Evolutionary conservation across 2,888 invertebrate genomes (phyloP), one percentile per base, ranked within the genome.

Genomic region (Thera obeliscata): DNA sequence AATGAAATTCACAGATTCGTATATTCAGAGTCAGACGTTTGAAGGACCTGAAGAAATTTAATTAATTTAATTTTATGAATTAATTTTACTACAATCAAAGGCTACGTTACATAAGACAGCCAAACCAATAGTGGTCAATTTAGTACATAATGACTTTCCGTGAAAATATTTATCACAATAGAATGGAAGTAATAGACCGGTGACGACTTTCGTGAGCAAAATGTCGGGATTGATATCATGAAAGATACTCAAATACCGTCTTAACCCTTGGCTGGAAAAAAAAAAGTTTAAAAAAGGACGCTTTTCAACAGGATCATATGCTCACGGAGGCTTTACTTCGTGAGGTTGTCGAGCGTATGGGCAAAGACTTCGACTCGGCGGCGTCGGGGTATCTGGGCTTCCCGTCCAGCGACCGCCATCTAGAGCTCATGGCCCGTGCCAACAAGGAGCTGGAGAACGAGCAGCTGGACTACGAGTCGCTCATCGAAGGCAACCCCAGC

Each of bases 311-410:
- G 93, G 95, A 96, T 74, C 95, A 94, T 79, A 94, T 95, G 71
- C 91, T 97, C 78, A 95, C 96, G 61, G 96, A 96, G 81, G 95
- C 95, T 67, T 92, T 97, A 71, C 93, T 97, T 67, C 96, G 96
- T 72, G 97, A 97, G 81, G 93, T 97, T 43, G 95, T 97, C 60
- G 96, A 96, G 82, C 95, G 96, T 69, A 96, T 97, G 96, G 96
- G 96, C 66, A 96, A 96, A 78, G 96, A 97, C 67, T 94, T 97
- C 78, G 94, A 94, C 70, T 96, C 96, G 64, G 94, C 94, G 2
- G 95, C 95, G 2, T 95, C 96, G 67, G 85, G 92, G 55, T 96
- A 96, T 83, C 83, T 96, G 75, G 96, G 96, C 78, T 95, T 95
- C 76, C 94, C 95, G 11, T 89, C 94, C 66, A 90, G 85, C 75